Evolutionary conservation across 2,888 invertebrate species (phyloP), one percentile per base, ranked within the genome.

Genomic region (Cheilosia vernalis): DNA sequence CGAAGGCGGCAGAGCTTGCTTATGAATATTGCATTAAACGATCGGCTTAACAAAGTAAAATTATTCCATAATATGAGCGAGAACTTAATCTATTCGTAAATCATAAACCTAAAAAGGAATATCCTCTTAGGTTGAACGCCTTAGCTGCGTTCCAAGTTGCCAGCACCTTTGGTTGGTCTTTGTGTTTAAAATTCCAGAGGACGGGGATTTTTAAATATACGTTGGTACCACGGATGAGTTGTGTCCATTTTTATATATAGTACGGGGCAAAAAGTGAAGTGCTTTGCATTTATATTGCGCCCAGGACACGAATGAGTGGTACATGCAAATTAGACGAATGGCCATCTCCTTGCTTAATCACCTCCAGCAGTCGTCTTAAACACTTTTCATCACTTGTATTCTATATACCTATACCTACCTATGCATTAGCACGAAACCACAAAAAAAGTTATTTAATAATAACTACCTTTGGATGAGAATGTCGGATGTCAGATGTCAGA

Each of bases 231-330:
- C 64, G 56, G 72, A 66, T 61, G 63, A 58, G 73, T 73, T 77
- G 69, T 44, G 63, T 73, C 37, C 21, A 63, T 42, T 61, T 67
- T 67, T 73, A 56, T 78, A 56, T 78, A 21, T 51, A 24, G 19
- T 72, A 37, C 5, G 10, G 27, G 21, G 7, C 5, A 47, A 9
- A 66, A 60, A 60, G 49, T 47, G n/a, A 63, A 69, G 69, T 84
- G 73, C 78, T 84, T 84, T 73, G 79, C 83, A 84, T 84, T 79
- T 84, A 84, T 84, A 84, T 84, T 84, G 58, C 74, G 55, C 51
- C 56, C 13, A 51, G 44, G 70, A 56, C 53, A 66, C 72, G 73
- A 53, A 67, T 67, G 37, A 53, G 66, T 19, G 67, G 64, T 78
- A 21, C 63, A 84, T 79, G 79, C 73, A 79, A 84, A 84, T 78